Evolutionary conservation across 2,113 vertebrate species (phyloP).

Genomic region (Caranx melampygus): DNA sequence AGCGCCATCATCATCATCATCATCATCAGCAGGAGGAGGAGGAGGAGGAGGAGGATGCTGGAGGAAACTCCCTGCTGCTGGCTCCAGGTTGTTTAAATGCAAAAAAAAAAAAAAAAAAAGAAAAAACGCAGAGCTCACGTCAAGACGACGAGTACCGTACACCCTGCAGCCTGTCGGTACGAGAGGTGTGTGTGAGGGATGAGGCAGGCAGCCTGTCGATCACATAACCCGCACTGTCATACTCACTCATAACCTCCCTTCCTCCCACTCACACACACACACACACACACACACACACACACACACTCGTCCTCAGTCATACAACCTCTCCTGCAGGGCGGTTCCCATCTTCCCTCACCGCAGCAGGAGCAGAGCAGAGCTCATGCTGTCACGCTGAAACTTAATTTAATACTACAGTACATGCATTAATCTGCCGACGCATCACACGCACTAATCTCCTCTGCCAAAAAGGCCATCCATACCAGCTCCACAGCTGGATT

Average conservation of each 20-base stretch:
- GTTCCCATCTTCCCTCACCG: conserved; percentile 38
- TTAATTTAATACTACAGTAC: conserved; percentile 56
- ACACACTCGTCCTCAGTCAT: conserved; percentile 5
- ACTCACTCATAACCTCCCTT: conserved; percentile 30
- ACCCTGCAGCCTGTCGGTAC: conserved; percentile 18
- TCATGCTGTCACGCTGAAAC: conserved; percentile 20
- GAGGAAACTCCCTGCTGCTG: conserved; percentile 51
- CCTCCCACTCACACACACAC: not conserved
- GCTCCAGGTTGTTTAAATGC: conserved; percentile 36
- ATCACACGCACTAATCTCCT: conserved; percentile 52
- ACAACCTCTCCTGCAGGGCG: conserved; percentile 49
- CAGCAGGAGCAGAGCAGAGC: conserved; percentile 41
- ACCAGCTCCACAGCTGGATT: conserved; percentile 64
- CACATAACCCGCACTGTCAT: conserved; percentile 57
- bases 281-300: no score
- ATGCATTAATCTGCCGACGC: conserved; percentile 60
- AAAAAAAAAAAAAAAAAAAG: conserved; percentile 12
- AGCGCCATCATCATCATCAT: not conserved
- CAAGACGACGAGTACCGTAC: conserved; percentile 30
- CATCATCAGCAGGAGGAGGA: no score
- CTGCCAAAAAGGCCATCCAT: conserved; percentile 53
- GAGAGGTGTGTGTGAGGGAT: conserved; percentile 30
- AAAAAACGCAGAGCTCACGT: conserved; percentile 47
- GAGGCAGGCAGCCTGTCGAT: conserved; percentile 28
- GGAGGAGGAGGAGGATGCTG: not conserved